Evolutionary conservation across 2,888 invertebrate species (phyloP).

Genomic region (Elegia similella): DNA sequence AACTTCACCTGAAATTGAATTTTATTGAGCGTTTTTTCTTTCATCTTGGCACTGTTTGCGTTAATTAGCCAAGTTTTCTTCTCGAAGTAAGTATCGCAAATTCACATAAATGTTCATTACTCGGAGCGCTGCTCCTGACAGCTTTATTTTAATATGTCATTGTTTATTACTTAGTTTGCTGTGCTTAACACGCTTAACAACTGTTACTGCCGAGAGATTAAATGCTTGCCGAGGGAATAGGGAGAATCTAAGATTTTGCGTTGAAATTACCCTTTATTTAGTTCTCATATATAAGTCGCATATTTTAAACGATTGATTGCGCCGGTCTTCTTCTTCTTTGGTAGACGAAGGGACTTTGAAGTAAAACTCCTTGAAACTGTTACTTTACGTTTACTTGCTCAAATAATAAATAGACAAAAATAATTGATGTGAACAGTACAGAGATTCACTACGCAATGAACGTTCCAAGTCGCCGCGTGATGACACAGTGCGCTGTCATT

Average conservation of each 20-base stretch:
- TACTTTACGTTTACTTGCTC: too few relatives aligned
- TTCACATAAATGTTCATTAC: conserved; percentile 36
- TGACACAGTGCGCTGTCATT: too few relatives aligned
- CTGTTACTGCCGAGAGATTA: not conserved
- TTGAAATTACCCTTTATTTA: too few relatives aligned
- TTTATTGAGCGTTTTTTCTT: conserved; percentile 5
- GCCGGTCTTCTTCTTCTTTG: too few relatives aligned
- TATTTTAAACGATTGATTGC: not conserved
- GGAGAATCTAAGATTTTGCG: not conserved
- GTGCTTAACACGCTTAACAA: not conserved
- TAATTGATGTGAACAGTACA: too few relatives aligned
- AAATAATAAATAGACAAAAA: too few relatives aligned
- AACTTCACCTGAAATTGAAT: conserved; percentile 18
- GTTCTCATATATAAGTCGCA: not conserved
- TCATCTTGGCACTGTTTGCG: conserved; percentile 18
- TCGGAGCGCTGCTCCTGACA: conserved; percentile 29
- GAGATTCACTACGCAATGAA: too few relatives aligned
- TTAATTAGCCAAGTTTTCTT: conserved; percentile 37
- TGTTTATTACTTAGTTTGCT: conserved; percentile 28
- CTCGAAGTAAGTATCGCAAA: conserved; percentile 22
- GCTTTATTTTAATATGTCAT: conserved; percentile 25
- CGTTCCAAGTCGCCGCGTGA: too few relatives aligned
- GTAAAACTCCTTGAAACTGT: too few relatives aligned
- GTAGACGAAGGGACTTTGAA: too few relatives aligned
- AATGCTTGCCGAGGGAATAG: not conserved